These are phyloP conservation scores for Gobionotothen gibberifrons DNA, from an alignment of 2,797 vertebrate species.

Conservation along the genomic window DNA sequence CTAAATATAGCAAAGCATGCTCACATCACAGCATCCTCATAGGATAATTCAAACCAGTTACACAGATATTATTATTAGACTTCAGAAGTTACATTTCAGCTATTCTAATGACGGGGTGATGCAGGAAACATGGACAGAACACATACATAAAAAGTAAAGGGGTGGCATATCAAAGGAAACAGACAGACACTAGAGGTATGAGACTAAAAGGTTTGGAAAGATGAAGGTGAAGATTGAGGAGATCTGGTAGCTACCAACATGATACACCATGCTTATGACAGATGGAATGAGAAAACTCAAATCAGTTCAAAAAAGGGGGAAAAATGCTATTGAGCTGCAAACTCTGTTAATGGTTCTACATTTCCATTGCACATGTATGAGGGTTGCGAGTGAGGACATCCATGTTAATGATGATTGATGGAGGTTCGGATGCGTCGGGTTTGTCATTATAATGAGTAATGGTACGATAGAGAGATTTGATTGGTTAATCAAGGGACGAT, in stretches of 20 bases:
- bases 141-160: conserved; percentile 50
- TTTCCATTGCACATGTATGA: conserved; percentile 56
- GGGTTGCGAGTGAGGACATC: conserved; percentile 74
- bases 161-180: conserved; percentile 57
- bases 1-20: conserved; percentile 74
- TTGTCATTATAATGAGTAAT: conserved; percentile 63
- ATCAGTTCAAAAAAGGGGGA: conserved; percentile 47
- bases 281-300: conserved; percentile 55
- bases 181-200: conserved; percentile 36
- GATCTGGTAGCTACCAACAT: conserved; percentile 70
- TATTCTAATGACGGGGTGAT: conserved; percentile 51
- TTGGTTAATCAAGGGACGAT: conserved; percentile 76
- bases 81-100: conserved; percentile 56
- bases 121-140: conserved; percentile 59
- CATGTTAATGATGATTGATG: conserved; percentile 77
- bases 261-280: conserved; percentile 79
- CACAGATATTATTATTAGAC: conserved; percentile 48
- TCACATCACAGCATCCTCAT: conserved; percentile 58
- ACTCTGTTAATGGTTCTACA: conserved; percentile 53
- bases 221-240: conserved; percentile 36
- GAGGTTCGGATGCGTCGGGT: conserved; percentile 62
- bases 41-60: conserved; percentile 65
- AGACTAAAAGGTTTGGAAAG: conserved; percentile 35
- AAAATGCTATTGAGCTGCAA: conserved; percentile 42
- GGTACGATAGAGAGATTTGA: conserved; percentile 55